A percentile compares a stretch with the other conserved stretches of the same genome.
These are phyloP conservation scores for Pseudorasbora parva DNA, from an alignment of 2,113 vertebrate genomes.

Conservation along the genomic window DNA sequence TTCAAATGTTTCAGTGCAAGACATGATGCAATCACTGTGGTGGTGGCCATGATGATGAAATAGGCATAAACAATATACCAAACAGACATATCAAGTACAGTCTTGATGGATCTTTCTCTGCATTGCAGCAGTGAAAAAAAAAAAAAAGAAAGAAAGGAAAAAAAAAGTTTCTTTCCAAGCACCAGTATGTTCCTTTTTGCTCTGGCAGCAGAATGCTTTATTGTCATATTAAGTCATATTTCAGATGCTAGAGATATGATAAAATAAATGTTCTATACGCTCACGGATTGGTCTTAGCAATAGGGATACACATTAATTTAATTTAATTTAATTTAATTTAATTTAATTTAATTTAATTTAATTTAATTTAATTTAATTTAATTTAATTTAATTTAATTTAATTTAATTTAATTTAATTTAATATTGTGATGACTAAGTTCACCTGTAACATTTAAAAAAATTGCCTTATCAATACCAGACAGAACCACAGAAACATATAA, in stretches of 20 bases:
- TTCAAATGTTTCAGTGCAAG: constrained; percentile 8
- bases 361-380: background rate
- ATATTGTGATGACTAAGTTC: background rate
- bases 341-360: no score
- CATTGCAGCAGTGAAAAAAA: constrained; percentile 16
- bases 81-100: constrained; percentile 31
- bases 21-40: constrained; percentile 36
- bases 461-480: background rate
- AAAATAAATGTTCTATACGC: background rate
- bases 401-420: background rate
- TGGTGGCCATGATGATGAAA: constrained; percentile 41
- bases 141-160: background rate
- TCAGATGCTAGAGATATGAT: background rate
- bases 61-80: constrained; percentile 34
- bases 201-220: constrained; percentile 2
- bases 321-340: background rate
- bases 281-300: background rate
- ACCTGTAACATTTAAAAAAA: background rate
- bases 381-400: background rate
- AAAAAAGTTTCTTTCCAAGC: background rate
- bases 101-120: constrained; percentile 42
- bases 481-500: background rate
- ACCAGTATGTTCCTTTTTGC: background rate
- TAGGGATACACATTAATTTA: background rate
- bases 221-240: background rate